Evolutionary conservation across 1,140 invertebrate genomes (phyloP).

Genomic region (Teleogryllus occipitalis): DNA sequence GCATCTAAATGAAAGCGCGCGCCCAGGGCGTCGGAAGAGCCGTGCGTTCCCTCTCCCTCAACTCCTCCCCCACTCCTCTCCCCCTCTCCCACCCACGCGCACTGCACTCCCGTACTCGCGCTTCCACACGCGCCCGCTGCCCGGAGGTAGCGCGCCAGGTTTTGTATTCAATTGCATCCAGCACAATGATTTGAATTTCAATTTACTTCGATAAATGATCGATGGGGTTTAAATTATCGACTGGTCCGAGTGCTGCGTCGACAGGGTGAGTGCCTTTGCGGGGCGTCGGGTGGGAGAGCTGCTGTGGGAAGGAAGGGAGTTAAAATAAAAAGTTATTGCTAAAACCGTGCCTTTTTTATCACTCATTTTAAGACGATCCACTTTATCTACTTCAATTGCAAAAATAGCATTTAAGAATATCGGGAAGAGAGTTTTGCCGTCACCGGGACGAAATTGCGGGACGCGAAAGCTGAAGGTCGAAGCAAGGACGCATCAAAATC

Average conservation of each 20-base stretch:
- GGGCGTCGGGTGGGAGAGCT: background rate
- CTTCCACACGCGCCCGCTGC: too few relatives aligned
- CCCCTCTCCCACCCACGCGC: too few relatives aligned
- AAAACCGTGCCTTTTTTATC: too few relatives aligned
- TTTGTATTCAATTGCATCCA: slow-evolving; percentile 5
- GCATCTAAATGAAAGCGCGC: slow-evolving; percentile 3
- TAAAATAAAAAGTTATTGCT: background rate
- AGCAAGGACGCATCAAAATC: too few relatives aligned
- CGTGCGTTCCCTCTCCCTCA: background rate
- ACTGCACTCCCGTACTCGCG: background rate
- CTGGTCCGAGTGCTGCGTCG: background rate
- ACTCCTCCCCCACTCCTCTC: background rate
- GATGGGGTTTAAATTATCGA: slow-evolving; percentile 1
- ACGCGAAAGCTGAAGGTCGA: too few relatives aligned
- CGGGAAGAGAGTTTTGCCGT: too few relatives aligned
- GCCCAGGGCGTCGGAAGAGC: too few relatives aligned
- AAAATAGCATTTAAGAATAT: too few relatives aligned
- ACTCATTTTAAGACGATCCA: too few relatives aligned
- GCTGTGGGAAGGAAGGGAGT: background rate
- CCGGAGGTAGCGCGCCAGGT: background rate
- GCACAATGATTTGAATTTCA: slow-evolving; percentile 5
- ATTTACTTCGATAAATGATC: slow-evolving; percentile 5
- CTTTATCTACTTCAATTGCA: too few relatives aligned
- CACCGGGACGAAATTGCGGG: too few relatives aligned
- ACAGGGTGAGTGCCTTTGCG: too few relatives aligned